These are phyloP conservation scores for Ganaspis brasiliensis DNA, from an alignment of 2,888 invertebrate species.

Conservation along the genomic window DNA sequence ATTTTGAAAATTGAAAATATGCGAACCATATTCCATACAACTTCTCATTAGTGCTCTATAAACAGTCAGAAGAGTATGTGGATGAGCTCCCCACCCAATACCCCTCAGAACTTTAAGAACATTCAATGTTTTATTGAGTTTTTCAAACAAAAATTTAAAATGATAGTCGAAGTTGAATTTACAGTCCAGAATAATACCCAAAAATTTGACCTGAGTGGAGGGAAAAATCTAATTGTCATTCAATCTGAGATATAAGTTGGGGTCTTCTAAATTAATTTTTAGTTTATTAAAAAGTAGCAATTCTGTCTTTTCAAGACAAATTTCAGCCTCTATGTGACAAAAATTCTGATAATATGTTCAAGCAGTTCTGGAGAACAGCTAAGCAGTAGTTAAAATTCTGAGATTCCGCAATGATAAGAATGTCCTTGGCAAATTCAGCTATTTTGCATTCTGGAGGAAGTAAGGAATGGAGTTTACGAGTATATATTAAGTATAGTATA, in stretches of 20 bases:
- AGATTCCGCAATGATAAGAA: not conserved
- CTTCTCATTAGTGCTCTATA: slow-evolving; percentile 16
- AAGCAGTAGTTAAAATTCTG: not conserved
- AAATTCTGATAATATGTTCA: not conserved
- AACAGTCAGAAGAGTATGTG: not conserved
- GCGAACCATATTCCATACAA: slow-evolving; percentile 13
- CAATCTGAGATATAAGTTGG: not conserved
- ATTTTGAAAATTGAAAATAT: not conserved
- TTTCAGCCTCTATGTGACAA: not conserved
- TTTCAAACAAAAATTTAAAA: not conserved
- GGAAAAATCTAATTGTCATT: not conserved
- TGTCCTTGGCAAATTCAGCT: no score
- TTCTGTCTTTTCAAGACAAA: not conserved
- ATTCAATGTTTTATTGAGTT: not conserved
- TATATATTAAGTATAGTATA: no score
- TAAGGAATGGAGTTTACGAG: no score
- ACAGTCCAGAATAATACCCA: not conserved
- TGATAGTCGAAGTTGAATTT: not conserved
- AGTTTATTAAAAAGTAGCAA: not conserved
- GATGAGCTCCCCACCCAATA: slow-evolving; percentile 32
- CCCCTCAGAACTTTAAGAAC: slow-evolving; percentile 13
- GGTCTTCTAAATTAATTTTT: not conserved
- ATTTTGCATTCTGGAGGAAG: no score
- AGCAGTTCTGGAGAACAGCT: not conserved
- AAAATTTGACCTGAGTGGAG: not conserved